These are phyloP conservation scores for Rotaria sp. DNA, from an alignment of 2,888 invertebrate species.

Conservation along the genomic window DNA sequence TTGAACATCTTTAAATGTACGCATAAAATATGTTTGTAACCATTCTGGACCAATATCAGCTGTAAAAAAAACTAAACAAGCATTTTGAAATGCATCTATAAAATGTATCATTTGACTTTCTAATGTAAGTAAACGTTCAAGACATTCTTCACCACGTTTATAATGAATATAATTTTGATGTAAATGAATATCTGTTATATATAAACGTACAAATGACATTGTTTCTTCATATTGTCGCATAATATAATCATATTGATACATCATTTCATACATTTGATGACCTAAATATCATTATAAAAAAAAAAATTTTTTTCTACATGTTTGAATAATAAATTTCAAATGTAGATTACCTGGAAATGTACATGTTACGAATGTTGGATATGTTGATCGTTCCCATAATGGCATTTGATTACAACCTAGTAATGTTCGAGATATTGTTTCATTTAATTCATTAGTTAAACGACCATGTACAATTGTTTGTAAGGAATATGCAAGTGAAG, in stretches of 20 bases:
- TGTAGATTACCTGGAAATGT: conserved; percentile 30
- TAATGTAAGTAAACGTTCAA: background rate
- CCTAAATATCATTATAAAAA: background rate
- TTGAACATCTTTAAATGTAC: conserved; percentile 30
- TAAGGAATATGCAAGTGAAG: conserved; percentile 49
- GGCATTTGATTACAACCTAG: conserved; percentile 33
- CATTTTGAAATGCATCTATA: conserved; percentile 34
- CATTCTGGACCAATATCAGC: conserved; percentile 37
- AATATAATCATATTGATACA: conserved; percentile 27
- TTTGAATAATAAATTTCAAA: background rate
- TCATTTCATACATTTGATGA: conserved; percentile 39
- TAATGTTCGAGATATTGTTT: conserved; percentile 6
- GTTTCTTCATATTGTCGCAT: conserved; percentile 15
- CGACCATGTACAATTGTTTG: conserved; percentile 32
- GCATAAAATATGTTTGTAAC: conserved; percentile 37
- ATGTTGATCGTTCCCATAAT: conserved; percentile 29
- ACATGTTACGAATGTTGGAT: conserved; percentile 16
- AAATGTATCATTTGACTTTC: conserved; percentile 34
- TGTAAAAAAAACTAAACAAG: conserved; percentile 29
- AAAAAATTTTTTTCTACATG: no score
- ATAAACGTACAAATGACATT: conserved; percentile 35
- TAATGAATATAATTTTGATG: conserved; percentile 35
- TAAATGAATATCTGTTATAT: conserved; percentile 30
- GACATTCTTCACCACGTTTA: conserved; percentile 30
- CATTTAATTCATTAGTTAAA: conserved; percentile 28